Evolutionary conservation across 2,797 vertebrate species (phyloP).

Genomic region (Lagodon rhomboides): DNA sequence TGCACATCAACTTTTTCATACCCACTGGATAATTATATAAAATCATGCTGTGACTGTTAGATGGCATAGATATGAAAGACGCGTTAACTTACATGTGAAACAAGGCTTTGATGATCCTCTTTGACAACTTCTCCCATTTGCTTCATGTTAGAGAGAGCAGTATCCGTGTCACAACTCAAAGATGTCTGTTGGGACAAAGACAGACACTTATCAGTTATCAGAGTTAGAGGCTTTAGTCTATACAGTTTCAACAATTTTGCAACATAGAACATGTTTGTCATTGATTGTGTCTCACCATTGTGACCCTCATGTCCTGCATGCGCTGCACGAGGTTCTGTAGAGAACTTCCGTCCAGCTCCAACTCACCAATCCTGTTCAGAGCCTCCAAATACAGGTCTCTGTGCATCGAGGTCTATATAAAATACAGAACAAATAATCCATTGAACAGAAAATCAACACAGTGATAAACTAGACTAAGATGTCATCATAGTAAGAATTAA

Average conservation of each 20-base stretch:
- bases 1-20: neutral
- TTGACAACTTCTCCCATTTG: slow-evolving; percentile 61
- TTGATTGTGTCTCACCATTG: slow-evolving; percentile 76
- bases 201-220: neutral
- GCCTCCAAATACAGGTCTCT: slow-evolving; percentile 81
- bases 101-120: slow-evolving; percentile 78
- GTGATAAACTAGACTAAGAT: neutral
- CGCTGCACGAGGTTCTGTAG: slow-evolving; percentile 70
- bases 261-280: neutral
- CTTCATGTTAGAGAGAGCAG: slow-evolving; percentile 75
- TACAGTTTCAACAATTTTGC: neutral
- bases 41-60: neutral
- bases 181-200: slow-evolving; percentile 65
- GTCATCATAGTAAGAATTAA: neutral
- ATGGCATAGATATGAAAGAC: neutral
- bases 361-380: slow-evolving; percentile 68
- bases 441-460: neutral
- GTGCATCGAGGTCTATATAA: slow-evolving; percentile 83
- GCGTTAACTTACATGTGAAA: slow-evolving; percentile 75
- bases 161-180: slow-evolving; percentile 70
- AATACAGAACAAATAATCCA: slow-evolving; percentile 16
- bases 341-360: slow-evolving; percentile 78
- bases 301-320: slow-evolving; percentile 71
- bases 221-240: too few species aligned
- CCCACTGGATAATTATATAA: neutral